Base-by-base conservation (phyloP, 30 jellyfish, hydroid and myxozoan species). In the Nemopilema nomurai region DNA sequence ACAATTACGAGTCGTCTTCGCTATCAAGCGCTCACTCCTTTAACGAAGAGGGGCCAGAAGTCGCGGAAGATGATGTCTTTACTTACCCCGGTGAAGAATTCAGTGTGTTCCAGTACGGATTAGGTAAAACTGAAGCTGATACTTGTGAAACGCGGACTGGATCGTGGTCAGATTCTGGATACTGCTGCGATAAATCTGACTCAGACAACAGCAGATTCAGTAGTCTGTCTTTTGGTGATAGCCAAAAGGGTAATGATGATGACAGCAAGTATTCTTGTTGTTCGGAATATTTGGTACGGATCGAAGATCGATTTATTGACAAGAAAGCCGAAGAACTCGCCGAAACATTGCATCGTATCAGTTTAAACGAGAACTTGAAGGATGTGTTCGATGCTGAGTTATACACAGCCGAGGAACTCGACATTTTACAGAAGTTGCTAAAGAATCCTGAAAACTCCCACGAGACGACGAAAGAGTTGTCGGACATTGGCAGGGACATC, bases 141-240 rank as follows among this genome's bases (percentile, higher is more conserved):
- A 52, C 24, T 41, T 31, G 31, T 32, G 71, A 83, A 71, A 65
- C 75, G 81, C 63, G 92, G 63, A 69, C 64, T 26, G 92, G 86
- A 57, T 83, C 92, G 17, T 83, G 92, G 92, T 83, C 92, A 7
- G 92, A 83, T 62, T 83, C 92, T 17, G 92, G 92, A 6, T 83
- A 83, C 69, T 83, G 79, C 29, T 83, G 76, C 78, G 76, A 68
- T 31, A 83, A 57, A 71, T 83, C 92, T 29, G 92, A 83, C 62
- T 67, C 92, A 16, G 92, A 83, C 23, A 50, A 83, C 65, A 83
- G 92, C 76, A 29, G 92, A 64, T 83, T 71, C 64, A 83, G 92
- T 31, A 83, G 92, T 83, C 80, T 83, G 68, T 83, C 92, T 52
- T 72, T 71, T 71, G 71, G 90, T 51, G 90, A 51, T 7, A 41